Percentiles rank a stretch among this genome's conserved stretches.
These are phyloP conservation scores for Saxidomus purpurata DNA, from an alignment of 1,140 invertebrate species.

Conservation along the genomic window DNA sequence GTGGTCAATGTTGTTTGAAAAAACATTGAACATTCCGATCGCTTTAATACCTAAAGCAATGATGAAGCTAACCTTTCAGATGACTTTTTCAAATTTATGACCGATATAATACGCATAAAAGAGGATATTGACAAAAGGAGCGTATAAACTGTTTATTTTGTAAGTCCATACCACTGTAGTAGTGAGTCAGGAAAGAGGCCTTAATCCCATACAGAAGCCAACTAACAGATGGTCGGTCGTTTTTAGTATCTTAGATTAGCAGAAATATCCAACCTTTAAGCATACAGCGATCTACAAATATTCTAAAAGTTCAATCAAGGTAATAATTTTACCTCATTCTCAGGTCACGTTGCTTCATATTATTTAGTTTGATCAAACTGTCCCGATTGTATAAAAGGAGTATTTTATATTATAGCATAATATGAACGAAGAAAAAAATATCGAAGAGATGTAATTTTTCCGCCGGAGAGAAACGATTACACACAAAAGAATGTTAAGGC, in stretches of 20 bases:
- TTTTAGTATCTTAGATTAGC: neutral
- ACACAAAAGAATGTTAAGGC: too few species aligned
- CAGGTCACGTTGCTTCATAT: too few species aligned
- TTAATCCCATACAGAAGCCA: neutral
- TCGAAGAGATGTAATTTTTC: too few species aligned
- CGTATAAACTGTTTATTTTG: slow-evolving; percentile 47
- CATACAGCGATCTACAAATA: neutral
- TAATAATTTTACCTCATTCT: neutral
- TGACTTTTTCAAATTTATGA: slow-evolving; percentile 46
- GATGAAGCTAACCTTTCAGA: slow-evolving; percentile 39
- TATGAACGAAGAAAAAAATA: too few species aligned
- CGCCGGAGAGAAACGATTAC: too few species aligned
- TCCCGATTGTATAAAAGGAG: too few species aligned
- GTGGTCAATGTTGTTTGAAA: slow-evolving; percentile 11
- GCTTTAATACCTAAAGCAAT: slow-evolving; percentile 34
- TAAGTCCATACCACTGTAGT: slow-evolving; percentile 16
- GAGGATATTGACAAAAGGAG: slow-evolving; percentile 27
- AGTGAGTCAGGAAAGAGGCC: neutral
- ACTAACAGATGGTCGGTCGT: slow-evolving; percentile 24
- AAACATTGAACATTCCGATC: slow-evolving; percentile 24
- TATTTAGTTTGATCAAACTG: too few species aligned
- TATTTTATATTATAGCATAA: too few species aligned
- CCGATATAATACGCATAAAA: slow-evolving; percentile 42
- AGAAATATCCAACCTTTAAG: neutral
- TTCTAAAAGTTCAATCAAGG: neutral